Evolutionary conservation across 2,888 invertebrate species (phyloP).

Genomic region (Thalpophila matura): DNA sequence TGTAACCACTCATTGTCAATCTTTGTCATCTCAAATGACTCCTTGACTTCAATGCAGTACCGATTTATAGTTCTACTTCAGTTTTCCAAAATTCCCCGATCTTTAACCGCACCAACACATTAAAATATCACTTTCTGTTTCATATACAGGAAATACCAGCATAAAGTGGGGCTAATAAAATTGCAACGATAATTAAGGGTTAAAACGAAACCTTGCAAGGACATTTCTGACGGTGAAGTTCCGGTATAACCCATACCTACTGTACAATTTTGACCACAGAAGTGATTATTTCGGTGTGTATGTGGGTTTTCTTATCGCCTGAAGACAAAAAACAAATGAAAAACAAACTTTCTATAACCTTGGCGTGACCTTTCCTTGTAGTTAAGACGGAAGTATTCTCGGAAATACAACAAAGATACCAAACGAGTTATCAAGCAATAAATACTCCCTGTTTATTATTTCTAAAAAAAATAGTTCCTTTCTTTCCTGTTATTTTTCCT

Average conservation of each 20-base stretch:
- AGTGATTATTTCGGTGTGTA: conserved; percentile 48
- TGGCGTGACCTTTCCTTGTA: conserved; percentile 59
- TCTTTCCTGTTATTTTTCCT: conserved; percentile 49
- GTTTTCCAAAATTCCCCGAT: not conserved
- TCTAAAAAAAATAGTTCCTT: conserved; percentile 47
- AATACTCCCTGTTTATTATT: conserved; percentile 28
- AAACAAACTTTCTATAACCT: conserved; percentile 64
- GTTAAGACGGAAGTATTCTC: conserved; percentile 48
- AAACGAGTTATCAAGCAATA: conserved; percentile 39
- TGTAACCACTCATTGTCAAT: too few relatives aligned
- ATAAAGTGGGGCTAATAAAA: conserved; percentile 29
- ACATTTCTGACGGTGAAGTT: conserved; percentile 28
- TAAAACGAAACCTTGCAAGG: conserved; percentile 51
- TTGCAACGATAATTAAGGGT: conserved; percentile 44
- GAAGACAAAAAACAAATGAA: conserved; percentile 59
- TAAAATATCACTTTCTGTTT: not conserved
- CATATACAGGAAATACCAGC: conserved; percentile 36
- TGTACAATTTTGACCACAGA: conserved; percentile 37
- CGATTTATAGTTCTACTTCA: not conserved
- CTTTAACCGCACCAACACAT: not conserved
- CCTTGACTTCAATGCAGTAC: not conserved
- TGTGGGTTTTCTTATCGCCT: conserved; percentile 59
- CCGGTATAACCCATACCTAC: conserved; percentile 49
- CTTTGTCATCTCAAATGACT: not conserved
- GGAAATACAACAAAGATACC: conserved; percentile 51